Evolutionary conservation across 2,888 invertebrate genomes (phyloP).

Genomic region (Eubasilissa splendida): DNA sequence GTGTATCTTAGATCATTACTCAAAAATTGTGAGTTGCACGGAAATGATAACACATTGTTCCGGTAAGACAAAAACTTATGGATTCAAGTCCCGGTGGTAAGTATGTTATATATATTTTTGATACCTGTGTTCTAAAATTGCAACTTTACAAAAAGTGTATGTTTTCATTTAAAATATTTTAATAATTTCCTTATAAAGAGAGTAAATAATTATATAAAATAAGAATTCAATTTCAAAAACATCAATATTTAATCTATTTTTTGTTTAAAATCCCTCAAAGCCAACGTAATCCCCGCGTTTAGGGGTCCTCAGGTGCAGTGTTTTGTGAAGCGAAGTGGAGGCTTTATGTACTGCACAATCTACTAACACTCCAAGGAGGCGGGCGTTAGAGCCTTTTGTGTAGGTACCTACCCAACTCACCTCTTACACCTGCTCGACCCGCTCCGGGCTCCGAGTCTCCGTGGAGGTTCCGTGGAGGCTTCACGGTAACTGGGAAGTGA

Average conservation of each 20-base stretch:
- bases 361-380: constrained; percentile 22
- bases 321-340: not conserved
- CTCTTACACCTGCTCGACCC: constrained; percentile 20
- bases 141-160: too few species aligned
- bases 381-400: not conserved
- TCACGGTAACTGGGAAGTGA: not conserved
- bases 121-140: too few species aligned
- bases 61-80: too few species aligned
- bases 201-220: not conserved
- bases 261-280: not conserved
- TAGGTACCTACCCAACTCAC: not conserved
- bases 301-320: constrained; percentile 6
- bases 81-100: too few species aligned
- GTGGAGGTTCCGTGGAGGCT: too few species aligned
- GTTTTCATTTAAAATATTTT: too few species aligned
- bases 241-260: too few species aligned
- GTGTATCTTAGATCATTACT: too few species aligned
- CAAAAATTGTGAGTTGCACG: too few species aligned
- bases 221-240: not conserved
- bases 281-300: constrained; percentile 19
- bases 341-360: constrained; percentile 20
- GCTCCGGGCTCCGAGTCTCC: too few species aligned
- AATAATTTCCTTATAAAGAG: not conserved
- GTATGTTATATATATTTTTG: too few species aligned
- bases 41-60: too few species aligned